Base-by-base conservation (phyloP, 1,140 invertebrate genomes). In the Anastrepha ludens region DNA sequence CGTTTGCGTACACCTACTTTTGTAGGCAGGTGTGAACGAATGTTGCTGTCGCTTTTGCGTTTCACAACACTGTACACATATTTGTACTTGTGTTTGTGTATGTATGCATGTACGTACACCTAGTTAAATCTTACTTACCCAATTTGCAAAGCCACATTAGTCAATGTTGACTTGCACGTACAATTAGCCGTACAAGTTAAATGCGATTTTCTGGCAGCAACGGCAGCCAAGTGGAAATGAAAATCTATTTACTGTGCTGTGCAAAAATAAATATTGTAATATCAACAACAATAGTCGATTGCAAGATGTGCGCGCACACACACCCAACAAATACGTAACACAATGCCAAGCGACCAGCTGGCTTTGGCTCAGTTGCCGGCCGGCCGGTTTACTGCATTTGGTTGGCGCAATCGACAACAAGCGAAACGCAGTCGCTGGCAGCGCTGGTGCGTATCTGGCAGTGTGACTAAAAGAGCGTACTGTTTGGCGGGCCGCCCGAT, bases 221-320 rank as follows among this genome's bases (percentile, higher is more conserved):
- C 20, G 47, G 74, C 47, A 55, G 74, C 47, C 74, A 58, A 81
- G 74, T 81, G 74, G 74, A 81, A 81, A 81, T n/a, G 74, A 81
- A 81, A 55, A 81, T 81, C 47, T 55, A 81, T 81, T 55, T 55
- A 81, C 44, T 74, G 15, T 6, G 47, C 74, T 81, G 5, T 58
- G 74, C 47, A 81, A 81, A 81, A 81, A 81, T 55, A 55, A 55
- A 81, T n/a, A 74, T 58, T 55, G 74, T n/a, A 50, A 81, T 55
- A 81, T 81, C 17, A 81, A 55, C 74, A 81, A 81, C 74, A 81
- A 29, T 3, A 74, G 44, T 74, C 70, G 39, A 74, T 47, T 74
- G 70, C 70, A 74, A 74, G 41, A 47, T 62, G 4, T 44, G 70
- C 70, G 44, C 70, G 70, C 70, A 17, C 70, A 17, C 70, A 74